Evolutionary conservation across 1,140 invertebrate species (phyloP).

Genomic region (Panagrolaimus sp.): DNA sequence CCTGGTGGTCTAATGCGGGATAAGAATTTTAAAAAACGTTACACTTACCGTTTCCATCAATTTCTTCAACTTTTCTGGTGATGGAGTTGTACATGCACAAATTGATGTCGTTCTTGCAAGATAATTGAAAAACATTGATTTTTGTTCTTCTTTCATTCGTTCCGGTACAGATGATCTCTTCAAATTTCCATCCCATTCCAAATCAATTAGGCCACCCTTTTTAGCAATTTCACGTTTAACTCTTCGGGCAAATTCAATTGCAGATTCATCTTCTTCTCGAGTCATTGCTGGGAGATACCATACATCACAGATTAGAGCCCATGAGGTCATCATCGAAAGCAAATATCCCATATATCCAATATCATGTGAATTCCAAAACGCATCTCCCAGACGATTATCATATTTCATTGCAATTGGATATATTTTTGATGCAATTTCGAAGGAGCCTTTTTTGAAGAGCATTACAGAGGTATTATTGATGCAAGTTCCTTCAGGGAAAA

Average conservation of each 20-base stretch:
- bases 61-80: constrained; percentile 14
- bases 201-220: constrained; percentile 63
- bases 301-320: constrained; percentile 96
- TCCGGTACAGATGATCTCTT: constrained; percentile 48
- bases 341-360: constrained; percentile 82
- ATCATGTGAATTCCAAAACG: constrained; percentile 92
- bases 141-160: constrained; percentile 46
- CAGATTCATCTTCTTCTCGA: constrained; percentile 60
- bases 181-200: constrained; percentile 62
- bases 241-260: constrained; percentile 62
- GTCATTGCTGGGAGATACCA: constrained; percentile 93
- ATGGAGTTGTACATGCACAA: constrained; percentile 26
- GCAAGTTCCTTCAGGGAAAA: constrained; percentile 97
- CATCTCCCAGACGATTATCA: constrained; percentile 91
- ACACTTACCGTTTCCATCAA: constrained; percentile 15
- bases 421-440: constrained; percentile 71
- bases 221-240: constrained; percentile 62
- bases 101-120: constrained; percentile 38
- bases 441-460: constrained; percentile 99
- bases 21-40: too few species aligned
- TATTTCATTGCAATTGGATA: constrained; percentile 69
- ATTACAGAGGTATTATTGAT: constrained; percentile 99
- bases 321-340: constrained; percentile 95
- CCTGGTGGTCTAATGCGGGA: too few species aligned
- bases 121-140: constrained; percentile 40